These are phyloP conservation scores for Bradypodion pumilum DNA, from an alignment of 2,797 vertebrate genomes.

Conservation along the genomic window DNA sequence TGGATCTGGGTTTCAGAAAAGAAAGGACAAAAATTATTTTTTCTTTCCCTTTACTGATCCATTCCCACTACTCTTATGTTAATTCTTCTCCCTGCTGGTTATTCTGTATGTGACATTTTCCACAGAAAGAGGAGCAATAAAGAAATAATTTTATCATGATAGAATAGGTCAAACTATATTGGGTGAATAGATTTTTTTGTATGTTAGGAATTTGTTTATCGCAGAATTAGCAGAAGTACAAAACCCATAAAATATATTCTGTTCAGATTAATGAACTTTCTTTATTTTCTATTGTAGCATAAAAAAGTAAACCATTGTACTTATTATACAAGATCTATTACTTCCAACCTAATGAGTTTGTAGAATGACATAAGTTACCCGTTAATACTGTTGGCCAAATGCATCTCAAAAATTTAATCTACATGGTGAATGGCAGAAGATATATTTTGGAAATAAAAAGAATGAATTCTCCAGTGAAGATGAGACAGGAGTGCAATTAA, in stretches of 20 bases:
- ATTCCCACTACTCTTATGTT: not conserved
- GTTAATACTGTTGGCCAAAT: not conserved
- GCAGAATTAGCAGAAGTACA: not conserved
- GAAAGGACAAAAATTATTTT: not conserved
- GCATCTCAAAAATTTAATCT: not conserved
- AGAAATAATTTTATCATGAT: no score
- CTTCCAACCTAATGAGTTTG: not conserved
- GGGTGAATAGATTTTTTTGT: not conserved
- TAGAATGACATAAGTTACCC: not conserved
- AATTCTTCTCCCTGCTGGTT: not conserved
- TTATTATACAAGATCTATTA: not conserved
- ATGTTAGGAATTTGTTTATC: not conserved
- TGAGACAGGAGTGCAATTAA: not conserved
- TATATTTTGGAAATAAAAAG: not conserved
- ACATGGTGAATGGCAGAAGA: not conserved
- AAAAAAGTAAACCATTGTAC: not conserved
- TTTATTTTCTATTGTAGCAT: not conserved
- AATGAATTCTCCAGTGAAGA: not conserved
- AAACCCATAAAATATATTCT: not conserved
- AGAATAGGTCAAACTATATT: not conserved
- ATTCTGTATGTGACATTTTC: not conserved
- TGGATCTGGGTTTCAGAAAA: not conserved
- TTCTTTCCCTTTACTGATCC: not conserved
- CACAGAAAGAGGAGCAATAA: not conserved
- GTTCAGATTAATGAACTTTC: not conserved